Conservation (phyloP, 2,888 invertebrate genomes). For the Brachypterus glaber region DNA sequence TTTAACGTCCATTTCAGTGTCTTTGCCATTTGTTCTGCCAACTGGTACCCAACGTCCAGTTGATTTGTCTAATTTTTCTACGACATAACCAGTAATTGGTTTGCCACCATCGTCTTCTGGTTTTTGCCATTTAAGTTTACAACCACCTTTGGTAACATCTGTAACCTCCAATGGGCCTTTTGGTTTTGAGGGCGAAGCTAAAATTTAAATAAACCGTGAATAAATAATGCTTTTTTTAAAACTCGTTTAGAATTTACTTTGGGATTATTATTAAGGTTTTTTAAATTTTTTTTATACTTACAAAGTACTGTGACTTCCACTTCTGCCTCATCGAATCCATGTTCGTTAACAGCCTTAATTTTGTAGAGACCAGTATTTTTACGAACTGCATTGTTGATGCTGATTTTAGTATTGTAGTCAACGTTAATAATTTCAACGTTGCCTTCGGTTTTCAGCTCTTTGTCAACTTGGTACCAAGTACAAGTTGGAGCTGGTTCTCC, state of each 20-base stretch:
- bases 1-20: slow-evolving; percentile 78
- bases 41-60: slow-evolving; percentile 92
- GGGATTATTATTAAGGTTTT: background rate
- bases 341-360: slow-evolving; percentile 81
- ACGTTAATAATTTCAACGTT: slow-evolving; percentile 72
- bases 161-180: slow-evolving; percentile 81
- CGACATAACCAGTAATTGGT: slow-evolving; percentile 82
- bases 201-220: slow-evolving; percentile 10
- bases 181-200: slow-evolving; percentile 74
- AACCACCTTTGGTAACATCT: slow-evolving; percentile 82
- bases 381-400: slow-evolving; percentile 66
- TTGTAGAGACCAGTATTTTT: slow-evolving; percentile 86
- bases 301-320: slow-evolving; percentile 85
- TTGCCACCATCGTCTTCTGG: slow-evolving; percentile 94
- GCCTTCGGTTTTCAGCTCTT: slow-evolving; percentile 61
- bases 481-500: slow-evolving; percentile 94
- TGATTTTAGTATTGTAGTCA: slow-evolving; percentile 83
- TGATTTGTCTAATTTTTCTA: slow-evolving; percentile 87
- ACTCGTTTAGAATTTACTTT: background rate
- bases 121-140: slow-evolving; percentile 87
- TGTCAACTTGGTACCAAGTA: slow-evolving; percentile 79
- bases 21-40: slow-evolving; percentile 74
- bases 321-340: slow-evolving; percentile 86
- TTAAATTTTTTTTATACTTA: slow-evolving; percentile 37
- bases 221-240: background rate